A percentile compares a stretch with the other conserved stretches of the same genome.
These are phyloP conservation scores for Operophtera brumata DNA, from an alignment of 2,888 invertebrate genomes.

Conservation along the genomic window DNA sequence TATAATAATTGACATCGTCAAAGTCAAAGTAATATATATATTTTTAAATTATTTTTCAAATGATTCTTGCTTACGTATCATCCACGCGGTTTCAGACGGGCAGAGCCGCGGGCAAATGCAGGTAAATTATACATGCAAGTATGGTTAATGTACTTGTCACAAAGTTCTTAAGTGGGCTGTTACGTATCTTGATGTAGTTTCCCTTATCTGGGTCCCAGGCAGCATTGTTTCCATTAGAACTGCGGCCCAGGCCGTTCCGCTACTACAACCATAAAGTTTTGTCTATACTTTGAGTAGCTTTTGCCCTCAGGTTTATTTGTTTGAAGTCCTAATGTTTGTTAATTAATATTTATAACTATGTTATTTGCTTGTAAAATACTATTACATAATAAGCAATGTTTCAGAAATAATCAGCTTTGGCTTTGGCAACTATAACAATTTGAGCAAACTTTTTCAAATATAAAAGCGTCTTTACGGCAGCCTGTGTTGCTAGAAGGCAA, in stretches of 20 bases:
- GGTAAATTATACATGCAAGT: too few relatives aligned
- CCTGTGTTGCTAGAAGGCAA: conserved; percentile 60
- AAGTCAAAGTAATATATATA: too few relatives aligned
- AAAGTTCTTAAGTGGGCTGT: conserved; percentile 55
- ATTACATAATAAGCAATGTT: background rate
- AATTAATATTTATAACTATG: background rate
- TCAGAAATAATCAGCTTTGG: too few relatives aligned
- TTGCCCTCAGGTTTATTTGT: background rate
- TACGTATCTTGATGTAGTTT: conserved; percentile 59
- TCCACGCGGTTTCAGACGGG: too few relatives aligned
- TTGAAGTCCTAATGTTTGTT: too few relatives aligned
- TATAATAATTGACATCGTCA: background rate
- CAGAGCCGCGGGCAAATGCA: too few relatives aligned
- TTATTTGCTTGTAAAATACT: background rate
- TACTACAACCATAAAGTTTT: conserved; percentile 14
- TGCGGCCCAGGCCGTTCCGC: conserved; percentile 10
- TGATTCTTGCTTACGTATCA: too few relatives aligned
- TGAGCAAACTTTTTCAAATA: background rate
- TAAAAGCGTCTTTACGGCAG: conserved; percentile 41
- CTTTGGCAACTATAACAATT: too few relatives aligned
- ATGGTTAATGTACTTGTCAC: conserved; percentile 25
- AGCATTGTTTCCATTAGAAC: conserved; percentile 50
- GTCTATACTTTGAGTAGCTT: conserved; percentile 14
- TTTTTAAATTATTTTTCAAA: too few relatives aligned
- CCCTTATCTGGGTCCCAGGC: conserved; percentile 49